Percentiles rank a stretch among this genome's conserved stretches.
phyloP scores from a whole-genome alignment of 2,888 invertebrate genomes.

The Siphlonurus alternatus region DNA sequence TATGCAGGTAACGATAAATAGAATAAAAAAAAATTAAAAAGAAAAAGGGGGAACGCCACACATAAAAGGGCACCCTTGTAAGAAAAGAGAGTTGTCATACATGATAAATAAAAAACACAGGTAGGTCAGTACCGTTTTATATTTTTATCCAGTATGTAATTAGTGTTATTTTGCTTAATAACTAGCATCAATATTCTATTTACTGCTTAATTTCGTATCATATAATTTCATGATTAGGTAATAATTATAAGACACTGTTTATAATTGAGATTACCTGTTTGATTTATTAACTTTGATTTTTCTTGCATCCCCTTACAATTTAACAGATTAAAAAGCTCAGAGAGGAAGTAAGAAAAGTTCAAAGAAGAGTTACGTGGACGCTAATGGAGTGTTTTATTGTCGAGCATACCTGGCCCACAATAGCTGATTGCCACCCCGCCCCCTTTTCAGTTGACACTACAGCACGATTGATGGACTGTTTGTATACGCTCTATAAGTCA shows the following conservation, averaged over 20 bases:
- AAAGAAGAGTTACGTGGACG: neutral
- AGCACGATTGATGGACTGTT: no score
- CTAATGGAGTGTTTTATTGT: neutral
- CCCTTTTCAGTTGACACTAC: no score
- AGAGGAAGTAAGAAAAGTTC: neutral
- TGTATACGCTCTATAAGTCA: no score
- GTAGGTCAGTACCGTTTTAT: neutral
- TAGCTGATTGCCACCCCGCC: no score
- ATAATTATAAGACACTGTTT: no score
- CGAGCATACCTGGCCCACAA: no score
- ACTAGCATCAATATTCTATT: no score
- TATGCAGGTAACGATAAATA: neutral
- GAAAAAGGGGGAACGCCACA: neutral
- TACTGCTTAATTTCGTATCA: no score
- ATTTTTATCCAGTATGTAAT: no score
- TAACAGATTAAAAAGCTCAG: neutral
- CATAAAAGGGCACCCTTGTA: neutral
- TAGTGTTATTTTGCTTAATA: neutral
- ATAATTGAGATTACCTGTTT: neutral
- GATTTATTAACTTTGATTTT: neutral
- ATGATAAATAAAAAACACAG: neutral
- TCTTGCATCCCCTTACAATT: neutral
- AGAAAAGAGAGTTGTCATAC: neutral
- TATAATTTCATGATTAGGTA: no score
- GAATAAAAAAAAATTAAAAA: neutral